Evolutionary conservation across 2,113 vertebrate genomes (phyloP).

Genomic region (Tinamus guttatus): DNA sequence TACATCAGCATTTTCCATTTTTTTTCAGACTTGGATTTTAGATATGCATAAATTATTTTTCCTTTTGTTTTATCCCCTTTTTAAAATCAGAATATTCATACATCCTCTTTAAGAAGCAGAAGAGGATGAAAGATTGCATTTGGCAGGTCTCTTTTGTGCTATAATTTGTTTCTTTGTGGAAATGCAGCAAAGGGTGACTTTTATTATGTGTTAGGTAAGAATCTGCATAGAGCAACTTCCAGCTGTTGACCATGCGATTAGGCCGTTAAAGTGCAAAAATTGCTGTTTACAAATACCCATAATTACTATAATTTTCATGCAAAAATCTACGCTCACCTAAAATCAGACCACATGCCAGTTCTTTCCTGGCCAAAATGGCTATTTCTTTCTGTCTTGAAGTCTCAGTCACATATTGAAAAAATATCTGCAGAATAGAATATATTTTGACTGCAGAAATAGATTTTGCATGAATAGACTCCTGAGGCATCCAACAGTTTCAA

Average conservation of each 20-base stretch:
- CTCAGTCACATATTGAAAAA: slow-evolving; percentile 66
- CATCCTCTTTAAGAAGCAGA: slow-evolving; percentile 60
- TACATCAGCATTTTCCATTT: slow-evolving; percentile 27
- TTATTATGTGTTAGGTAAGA: slow-evolving; percentile 66
- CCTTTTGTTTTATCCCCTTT: slow-evolving; percentile 22
- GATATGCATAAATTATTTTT: slow-evolving; percentile 40
- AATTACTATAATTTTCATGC: slow-evolving; percentile 74
- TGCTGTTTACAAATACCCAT: slow-evolving; percentile 68
- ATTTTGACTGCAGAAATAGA: slow-evolving; percentile 80
- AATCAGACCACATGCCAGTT: slow-evolving; percentile 57
- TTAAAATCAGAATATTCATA: slow-evolving; percentile 26
- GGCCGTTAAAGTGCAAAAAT: slow-evolving; percentile 64
- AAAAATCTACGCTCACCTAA: slow-evolving; percentile 61
- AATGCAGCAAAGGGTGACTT: slow-evolving; percentile 73
- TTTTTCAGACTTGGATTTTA: neutral
- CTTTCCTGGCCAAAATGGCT: slow-evolving; percentile 63
- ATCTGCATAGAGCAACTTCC: slow-evolving; percentile 65
- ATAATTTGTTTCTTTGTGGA: slow-evolving; percentile 63
- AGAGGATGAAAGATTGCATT: slow-evolving; percentile 38
- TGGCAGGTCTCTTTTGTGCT: slow-evolving; percentile 39
- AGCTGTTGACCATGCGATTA: slow-evolving; percentile 68
- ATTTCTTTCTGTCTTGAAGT: slow-evolving; percentile 71
- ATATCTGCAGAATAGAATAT: slow-evolving; percentile 76
- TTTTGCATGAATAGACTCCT: slow-evolving; percentile 79
- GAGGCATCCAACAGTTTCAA: slow-evolving; percentile 82